Base-by-base conservation (phyloP, 2,888 invertebrate species). In the Troides helena region DNA sequence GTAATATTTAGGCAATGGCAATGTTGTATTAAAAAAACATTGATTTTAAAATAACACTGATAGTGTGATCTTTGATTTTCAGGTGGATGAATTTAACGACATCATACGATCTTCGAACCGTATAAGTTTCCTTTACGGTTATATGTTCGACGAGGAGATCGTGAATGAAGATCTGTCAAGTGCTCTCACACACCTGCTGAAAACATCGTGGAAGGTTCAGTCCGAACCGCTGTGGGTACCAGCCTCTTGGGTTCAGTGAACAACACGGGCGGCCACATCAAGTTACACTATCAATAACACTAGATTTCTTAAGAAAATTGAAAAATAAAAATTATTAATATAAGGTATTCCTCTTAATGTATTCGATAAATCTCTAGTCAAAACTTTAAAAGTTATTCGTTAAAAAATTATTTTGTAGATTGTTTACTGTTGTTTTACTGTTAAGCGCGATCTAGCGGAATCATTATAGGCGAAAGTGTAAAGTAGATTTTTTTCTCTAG, bases 141-240 rank as follows among this genome's bases (percentile, higher is more conserved):
- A 99, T 86, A 96, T 97, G 87, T 99, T 99, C 85, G 99, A 99
- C 88, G 97, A 97, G 81, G 95, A 95, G 77, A 96, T 99, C 67
- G 94, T 98, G n/a, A 99, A 99, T 83, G 97, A 96, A 46, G 97
- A 99, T 81, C 91, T 99, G 71, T 95, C 96, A 0, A 93, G 94
- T 71, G 97, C 99, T 25, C 96, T 99, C 78, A 96, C 97, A 77
- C 96, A 97, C 80, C 94, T 99, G 25, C 94, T 98, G 69, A 94
- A 95, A 78, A 95, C 96, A 61, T 96, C 97, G 50, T 96, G 97
- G 90, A 94, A 96, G 77, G 95, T 98, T 43, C 98, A 99, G 89
- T 96, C 96, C 0, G 98, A 99, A 82, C 98, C 99, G 0, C 94
- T 98, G 21, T 99, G 99, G 99, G 98, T 99, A 57, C 99, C 99